Percentiles rank a stretch among this genome's conserved stretches.
phyloP scores from a whole-genome alignment of 2,797 vertebrate genomes.

The Takifugu ocellatus region DNA sequence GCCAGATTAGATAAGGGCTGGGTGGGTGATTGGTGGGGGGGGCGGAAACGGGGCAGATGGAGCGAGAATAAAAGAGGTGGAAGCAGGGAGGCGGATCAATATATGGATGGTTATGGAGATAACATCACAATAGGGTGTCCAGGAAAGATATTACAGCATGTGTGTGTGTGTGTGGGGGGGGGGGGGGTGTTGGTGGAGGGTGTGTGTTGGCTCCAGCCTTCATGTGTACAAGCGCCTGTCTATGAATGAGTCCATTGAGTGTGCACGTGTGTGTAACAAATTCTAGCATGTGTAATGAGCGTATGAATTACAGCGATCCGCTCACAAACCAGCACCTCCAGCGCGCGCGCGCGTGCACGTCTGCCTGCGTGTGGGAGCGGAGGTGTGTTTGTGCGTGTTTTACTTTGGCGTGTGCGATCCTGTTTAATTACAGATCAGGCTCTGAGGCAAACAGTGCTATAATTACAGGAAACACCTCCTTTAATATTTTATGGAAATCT shows the following conservation, averaged over 20 bases:
- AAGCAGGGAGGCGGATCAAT: constrained; percentile 71
- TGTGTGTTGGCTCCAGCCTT: constrained; percentile 18
- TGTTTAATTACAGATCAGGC: constrained; percentile 87
- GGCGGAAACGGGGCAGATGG: constrained; percentile 61
- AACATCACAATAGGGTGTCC: constrained; percentile 70
- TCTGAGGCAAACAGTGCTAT: constrained; percentile 85
- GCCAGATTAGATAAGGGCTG: constrained; percentile 76
- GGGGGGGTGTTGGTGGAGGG: constrained; percentile 10
- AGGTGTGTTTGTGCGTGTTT: constrained; percentile 25
- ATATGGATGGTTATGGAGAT: constrained; percentile 74
- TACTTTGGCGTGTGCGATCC: constrained; percentile 72
- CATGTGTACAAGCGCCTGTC: constrained; percentile 41
- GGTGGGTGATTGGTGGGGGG: constrained; percentile 35
- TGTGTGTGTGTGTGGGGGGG: constrained; percentile 28
- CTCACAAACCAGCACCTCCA: constrained; percentile 34
- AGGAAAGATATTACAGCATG: constrained; percentile 51
- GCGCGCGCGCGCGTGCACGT: constrained; percentile 14
- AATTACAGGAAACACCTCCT: constrained; percentile 90
- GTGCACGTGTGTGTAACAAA: constrained; percentile 36
- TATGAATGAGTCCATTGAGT: constrained; percentile 60
- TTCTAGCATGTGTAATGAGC: constrained; percentile 50
- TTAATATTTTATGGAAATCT: constrained; percentile 93
- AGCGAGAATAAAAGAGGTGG: constrained; percentile 70
- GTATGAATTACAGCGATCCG: constrained; percentile 55
- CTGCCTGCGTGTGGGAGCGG: constrained; percentile 8